A percentile compares a stretch with the other conserved stretches of the same genome.
phyloP scores from a whole-genome alignment of 2,113 vertebrate genomes.

The Rhinogobius similis region DNA sequence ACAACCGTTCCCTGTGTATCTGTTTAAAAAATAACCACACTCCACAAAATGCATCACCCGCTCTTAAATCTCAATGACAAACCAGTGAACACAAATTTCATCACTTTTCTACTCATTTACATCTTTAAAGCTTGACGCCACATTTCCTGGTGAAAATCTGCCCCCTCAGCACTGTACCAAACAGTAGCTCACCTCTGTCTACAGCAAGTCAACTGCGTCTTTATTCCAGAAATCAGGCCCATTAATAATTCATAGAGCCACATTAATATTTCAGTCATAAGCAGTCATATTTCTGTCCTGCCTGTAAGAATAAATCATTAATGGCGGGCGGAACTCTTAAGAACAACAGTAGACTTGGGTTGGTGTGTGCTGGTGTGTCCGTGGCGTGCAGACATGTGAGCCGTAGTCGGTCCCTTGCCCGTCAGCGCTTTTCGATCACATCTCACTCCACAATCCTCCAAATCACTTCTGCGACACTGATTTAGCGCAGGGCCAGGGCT shows the following conservation, averaged over 20 bases:
- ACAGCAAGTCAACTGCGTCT: constrained; percentile 74
- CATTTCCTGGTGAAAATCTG: background rate
- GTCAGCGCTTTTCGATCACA: constrained; percentile 6
- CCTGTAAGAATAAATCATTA: constrained; percentile 75
- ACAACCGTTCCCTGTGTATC: constrained; percentile 17
- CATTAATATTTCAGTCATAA: constrained; percentile 77
- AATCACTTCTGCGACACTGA: constrained; percentile 59
- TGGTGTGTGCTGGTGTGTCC: background rate
- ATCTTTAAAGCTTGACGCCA: constrained; percentile 4
- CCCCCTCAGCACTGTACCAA: constrained; percentile 13
- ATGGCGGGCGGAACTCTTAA: constrained; percentile 60
- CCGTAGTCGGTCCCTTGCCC: constrained; percentile 24
- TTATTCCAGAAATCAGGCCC: constrained; percentile 67
- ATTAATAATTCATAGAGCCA: constrained; percentile 60
- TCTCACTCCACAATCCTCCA: constrained; percentile 22
- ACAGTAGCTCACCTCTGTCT: constrained; percentile 51
- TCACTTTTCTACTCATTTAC: background rate
- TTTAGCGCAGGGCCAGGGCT: constrained; percentile 39
- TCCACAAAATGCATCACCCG: constrained; percentile 7
- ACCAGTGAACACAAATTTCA: background rate
- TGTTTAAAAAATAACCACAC: constrained; percentile 49
- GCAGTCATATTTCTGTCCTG: constrained; percentile 74
- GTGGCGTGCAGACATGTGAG: constrained; percentile 26
- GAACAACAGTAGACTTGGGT: constrained; percentile 55
- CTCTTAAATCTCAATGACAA: constrained; percentile 26